phyloP scores from a whole-genome alignment of 2,888 invertebrate genomes.

The Meteorus colon region DNA sequence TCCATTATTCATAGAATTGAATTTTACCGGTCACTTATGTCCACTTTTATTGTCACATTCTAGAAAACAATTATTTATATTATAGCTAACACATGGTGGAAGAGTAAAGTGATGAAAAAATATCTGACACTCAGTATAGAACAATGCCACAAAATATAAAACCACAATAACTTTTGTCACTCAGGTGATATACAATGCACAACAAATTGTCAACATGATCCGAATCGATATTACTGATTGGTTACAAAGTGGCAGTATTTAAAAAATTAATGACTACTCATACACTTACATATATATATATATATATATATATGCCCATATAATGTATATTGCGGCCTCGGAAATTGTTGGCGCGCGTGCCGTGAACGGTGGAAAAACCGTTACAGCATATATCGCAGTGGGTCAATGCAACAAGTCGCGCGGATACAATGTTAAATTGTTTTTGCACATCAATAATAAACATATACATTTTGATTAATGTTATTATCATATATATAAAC shows the following conservation, averaged over 20 bases:
- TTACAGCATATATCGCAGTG: slow-evolving; percentile 52
- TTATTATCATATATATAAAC: too few relatives aligned
- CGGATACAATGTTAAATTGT: slow-evolving; percentile 49
- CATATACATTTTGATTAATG: neutral
- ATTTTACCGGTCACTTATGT: too few relatives aligned
- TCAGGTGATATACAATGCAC: too few relatives aligned
- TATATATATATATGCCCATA: slow-evolving; percentile 18
- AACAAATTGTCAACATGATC: too few relatives aligned
- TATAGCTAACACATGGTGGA: too few relatives aligned
- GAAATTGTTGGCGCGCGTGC: slow-evolving; percentile 14
- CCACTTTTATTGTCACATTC: too few relatives aligned
- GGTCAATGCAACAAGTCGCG: slow-evolving; percentile 69
- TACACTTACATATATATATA: neutral
- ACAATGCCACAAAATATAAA: too few relatives aligned
- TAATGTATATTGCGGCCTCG: neutral
- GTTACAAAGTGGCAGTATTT: slow-evolving; percentile 30
- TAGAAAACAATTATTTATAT: too few relatives aligned
- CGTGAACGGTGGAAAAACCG: slow-evolving; percentile 33
- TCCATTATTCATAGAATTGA: too few relatives aligned
- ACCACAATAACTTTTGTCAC: too few relatives aligned
- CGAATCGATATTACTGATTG: neutral
- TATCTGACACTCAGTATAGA: too few relatives aligned
- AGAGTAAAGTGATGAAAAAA: too few relatives aligned
- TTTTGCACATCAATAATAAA: neutral
- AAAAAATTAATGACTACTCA: slow-evolving; percentile 16